These are phyloP conservation scores for Aphodius granarius DNA, from an alignment of 2,888 invertebrate species.

Conservation along the genomic window DNA sequence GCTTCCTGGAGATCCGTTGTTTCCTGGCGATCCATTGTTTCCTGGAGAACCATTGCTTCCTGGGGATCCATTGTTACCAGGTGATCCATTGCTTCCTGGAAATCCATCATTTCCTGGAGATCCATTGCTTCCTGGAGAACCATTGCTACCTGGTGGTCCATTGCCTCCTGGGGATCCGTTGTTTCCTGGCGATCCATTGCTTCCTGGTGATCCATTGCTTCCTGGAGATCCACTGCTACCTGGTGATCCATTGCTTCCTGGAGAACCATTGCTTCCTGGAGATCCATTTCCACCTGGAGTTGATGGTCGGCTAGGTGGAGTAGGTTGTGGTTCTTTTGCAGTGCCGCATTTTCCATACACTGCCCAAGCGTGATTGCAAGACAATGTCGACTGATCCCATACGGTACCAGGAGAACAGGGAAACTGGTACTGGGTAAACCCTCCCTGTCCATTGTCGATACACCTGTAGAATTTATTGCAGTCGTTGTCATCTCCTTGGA, in stretches of 20 bases:
- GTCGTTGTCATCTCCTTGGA: constrained; percentile 66
- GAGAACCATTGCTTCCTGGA: background rate
- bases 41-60: constrained; percentile 40
- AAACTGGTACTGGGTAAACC: constrained; percentile 62
- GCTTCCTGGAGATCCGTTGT: constrained; percentile 16
- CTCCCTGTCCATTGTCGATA: constrained; percentile 58
- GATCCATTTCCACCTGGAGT: constrained; percentile 23
- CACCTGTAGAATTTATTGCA: constrained; percentile 79
- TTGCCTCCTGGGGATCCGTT: constrained; percentile 20
- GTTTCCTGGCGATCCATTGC: constrained; percentile 21
- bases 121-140: constrained; percentile 4
- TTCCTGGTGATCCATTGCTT: constrained; percentile 15
- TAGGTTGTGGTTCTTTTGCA: constrained; percentile 1
- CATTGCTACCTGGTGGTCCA: constrained; percentile 13
- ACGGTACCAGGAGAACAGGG: constrained; percentile 75
- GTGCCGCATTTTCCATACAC: constrained; percentile 57
- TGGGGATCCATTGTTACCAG: constrained; percentile 19
- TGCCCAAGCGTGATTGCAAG: constrained; percentile 73
- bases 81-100: constrained; percentile 16
- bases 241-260: constrained; percentile 2
- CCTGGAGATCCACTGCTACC: constrained; percentile 21
- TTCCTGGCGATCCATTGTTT: constrained; percentile 28
- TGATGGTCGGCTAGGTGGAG: constrained; percentile 46
- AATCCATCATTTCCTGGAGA: constrained; percentile 15
- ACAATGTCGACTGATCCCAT: constrained; percentile 69